Evolutionary conservation across 2,888 invertebrate species (phyloP).

Genomic region (Acheta domesticus): DNA sequence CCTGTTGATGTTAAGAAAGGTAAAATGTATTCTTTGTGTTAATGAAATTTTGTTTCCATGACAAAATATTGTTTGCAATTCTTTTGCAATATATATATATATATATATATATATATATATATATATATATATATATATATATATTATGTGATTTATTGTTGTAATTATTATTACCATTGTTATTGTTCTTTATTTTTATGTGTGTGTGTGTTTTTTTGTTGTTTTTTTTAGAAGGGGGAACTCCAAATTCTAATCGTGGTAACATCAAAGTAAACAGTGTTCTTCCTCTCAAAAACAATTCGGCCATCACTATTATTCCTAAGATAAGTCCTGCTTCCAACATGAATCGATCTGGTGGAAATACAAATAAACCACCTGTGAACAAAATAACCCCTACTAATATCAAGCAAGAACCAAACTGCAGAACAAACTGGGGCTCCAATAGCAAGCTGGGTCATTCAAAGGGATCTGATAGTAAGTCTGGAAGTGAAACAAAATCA

Average conservation of each 20-base stretch:
- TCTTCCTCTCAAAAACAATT: constrained; percentile 54
- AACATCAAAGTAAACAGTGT: constrained; percentile 33
- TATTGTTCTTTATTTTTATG: constrained; percentile 1
- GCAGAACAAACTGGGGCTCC: constrained; percentile 3
- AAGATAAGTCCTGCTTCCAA: constrained; percentile 42
- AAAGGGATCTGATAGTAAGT: neutral
- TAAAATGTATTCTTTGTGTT: neutral
- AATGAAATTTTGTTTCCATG: neutral
- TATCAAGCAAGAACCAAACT: constrained; percentile 12
- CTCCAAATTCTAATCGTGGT: constrained; percentile 23
- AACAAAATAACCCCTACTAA: constrained; percentile 19
- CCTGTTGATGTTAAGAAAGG: constrained; percentile 33
- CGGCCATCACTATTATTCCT: constrained; percentile 59
- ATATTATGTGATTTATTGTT: too few relatives aligned
- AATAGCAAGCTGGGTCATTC: neutral
- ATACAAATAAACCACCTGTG: neutral
- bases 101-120: too few relatives aligned
- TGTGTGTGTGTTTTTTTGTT: constrained; percentile 19
- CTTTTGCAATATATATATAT: neutral
- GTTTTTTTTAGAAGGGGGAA: constrained; percentile 24
- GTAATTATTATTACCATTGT: neutral
- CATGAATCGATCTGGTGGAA: neutral
- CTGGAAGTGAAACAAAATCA: constrained; percentile 26
- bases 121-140: too few relatives aligned
- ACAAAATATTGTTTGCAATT: neutral